These are phyloP conservation scores for Zaprionus nigranus DNA, from an alignment of 1,140 invertebrate genomes.

Conservation along the genomic window DNA sequence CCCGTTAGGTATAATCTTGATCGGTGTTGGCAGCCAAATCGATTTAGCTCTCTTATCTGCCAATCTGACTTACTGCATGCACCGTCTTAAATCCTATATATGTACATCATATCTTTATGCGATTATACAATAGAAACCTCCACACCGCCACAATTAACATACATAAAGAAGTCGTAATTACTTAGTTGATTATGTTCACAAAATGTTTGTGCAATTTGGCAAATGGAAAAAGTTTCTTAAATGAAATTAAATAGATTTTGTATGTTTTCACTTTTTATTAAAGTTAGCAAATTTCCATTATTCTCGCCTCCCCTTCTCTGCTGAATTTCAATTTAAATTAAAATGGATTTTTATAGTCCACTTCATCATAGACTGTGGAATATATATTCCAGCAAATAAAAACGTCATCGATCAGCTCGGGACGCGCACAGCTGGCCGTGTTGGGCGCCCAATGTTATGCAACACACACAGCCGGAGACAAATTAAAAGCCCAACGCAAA, in stretches of 20 bases:
- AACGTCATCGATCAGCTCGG: slow-evolving; percentile 78
- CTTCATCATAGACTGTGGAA: slow-evolving; percentile 56
- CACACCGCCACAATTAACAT: too few relatives aligned
- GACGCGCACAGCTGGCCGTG: slow-evolving; percentile 34
- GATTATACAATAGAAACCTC: too few relatives aligned
- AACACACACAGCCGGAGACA: slow-evolving; percentile 63
- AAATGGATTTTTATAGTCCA: background rate
- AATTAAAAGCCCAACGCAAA: slow-evolving; percentile 78
- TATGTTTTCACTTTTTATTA: background rate
- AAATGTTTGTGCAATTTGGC: background rate
- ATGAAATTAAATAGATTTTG: background rate
- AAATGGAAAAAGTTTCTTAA: background rate
- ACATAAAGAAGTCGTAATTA: too few relatives aligned
- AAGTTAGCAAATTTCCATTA: background rate
- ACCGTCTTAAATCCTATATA: background rate
- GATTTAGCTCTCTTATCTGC: slow-evolving; percentile 34
- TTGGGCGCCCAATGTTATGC: slow-evolving; percentile 61
- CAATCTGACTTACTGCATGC: background rate
- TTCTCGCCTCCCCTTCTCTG: background rate
- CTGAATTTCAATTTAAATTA: slow-evolving; percentile 50
- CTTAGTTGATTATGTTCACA: too few relatives aligned
- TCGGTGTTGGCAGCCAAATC: slow-evolving; percentile 1
- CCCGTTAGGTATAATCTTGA: background rate
- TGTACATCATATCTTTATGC: too few relatives aligned
- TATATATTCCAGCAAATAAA: slow-evolving; percentile 65